Conservation (phyloP, 2,888 invertebrate genomes). For the Drosophila testacea region DNA sequence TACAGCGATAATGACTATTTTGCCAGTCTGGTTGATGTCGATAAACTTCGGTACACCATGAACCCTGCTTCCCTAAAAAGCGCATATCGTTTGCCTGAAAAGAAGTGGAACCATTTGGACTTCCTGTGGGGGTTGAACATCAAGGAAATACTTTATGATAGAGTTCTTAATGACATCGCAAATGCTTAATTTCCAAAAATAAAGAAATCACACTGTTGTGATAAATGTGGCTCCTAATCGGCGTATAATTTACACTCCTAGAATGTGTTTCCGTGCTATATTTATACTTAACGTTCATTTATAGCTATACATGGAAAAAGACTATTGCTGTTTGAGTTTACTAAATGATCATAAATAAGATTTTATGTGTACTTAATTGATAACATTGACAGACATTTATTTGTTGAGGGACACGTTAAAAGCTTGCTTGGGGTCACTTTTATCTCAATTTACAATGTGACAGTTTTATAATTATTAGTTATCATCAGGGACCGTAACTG, state of each 20-base stretch:
- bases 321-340: not conserved
- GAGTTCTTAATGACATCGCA: slow-evolving; percentile 63
- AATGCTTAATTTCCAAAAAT: slow-evolving; percentile 50
- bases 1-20: slow-evolving; percentile 81
- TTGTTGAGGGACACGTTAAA: not conserved
- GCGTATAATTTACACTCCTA: slow-evolving; percentile 7
- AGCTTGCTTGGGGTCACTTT: slow-evolving; percentile 19
- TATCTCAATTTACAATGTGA: not conserved
- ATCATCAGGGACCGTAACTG: not conserved
- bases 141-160: slow-evolving; percentile 70
- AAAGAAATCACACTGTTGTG: slow-evolving; percentile 15
- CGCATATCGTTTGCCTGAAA: slow-evolving; percentile 72
- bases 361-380: not conserved
- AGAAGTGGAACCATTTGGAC: slow-evolving; percentile 78
- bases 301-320: too few species aligned
- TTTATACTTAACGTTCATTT: too few species aligned
- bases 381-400: not conserved
- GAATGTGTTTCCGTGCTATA: not conserved
- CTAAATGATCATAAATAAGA: slow-evolving; percentile 10
- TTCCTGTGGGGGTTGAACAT: slow-evolving; percentile 74
- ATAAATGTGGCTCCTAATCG: slow-evolving; percentile 15
- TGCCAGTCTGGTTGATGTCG: slow-evolving; percentile 76
- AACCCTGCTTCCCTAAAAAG: slow-evolving; percentile 46
- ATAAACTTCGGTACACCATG: slow-evolving; percentile 60
- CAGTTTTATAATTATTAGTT: not conserved